Evolutionary conservation across 2,797 vertebrate species (phyloP), one percentile per base, ranked within the genome.

Genomic region (Pangasius larnaudii): DNA sequence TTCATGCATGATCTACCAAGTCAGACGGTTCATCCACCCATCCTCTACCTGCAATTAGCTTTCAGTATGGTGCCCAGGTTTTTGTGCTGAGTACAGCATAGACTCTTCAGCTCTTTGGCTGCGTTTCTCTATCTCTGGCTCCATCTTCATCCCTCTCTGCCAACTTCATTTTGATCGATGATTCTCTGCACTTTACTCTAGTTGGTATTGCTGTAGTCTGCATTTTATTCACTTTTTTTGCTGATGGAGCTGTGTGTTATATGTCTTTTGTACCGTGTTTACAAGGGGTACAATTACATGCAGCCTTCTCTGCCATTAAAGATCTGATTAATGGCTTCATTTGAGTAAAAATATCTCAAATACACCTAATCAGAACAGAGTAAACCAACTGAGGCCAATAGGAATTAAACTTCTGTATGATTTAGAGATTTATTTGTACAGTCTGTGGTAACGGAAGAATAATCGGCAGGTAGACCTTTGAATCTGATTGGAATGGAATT

Each of bases 11-110:
- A 65, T 51, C 81, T 67, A 67, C 81, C 18, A 67, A 51, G 16
- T 49, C 46, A 69, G 46, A 69, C 24, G 1, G 19, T 84, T 53
- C 65, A 53, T 82, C 36, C 4, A 82, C 7, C 0, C 13, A 16
- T 61, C 46, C 82, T 84, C 10, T 51, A 69, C 82, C 63, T 67
- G 7, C 11, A 69, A 24, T 84, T 69, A 84, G 63, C 19, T 84
- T 84, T 53, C 82, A 53, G 22, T 69, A 53, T 9, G 42, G n/a
- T 84, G 46, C 30, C 49, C 19, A 36, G 30, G 30, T 53, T 71
- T 71, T 84, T 71, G 30, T 71, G 65, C 82, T 56, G 82, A 71
- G 82, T 56, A 56, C 49, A 84, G 82, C 46, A 84, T 16, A 84
- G 5, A 36, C 11, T 24, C 30, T 36, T 27, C 36, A 53, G 63